A percentile compares a stretch with the other conserved stretches of the same genome.
phyloP scores from a whole-genome alignment of 2,113 vertebrate species.

The Sorex araneus region DNA sequence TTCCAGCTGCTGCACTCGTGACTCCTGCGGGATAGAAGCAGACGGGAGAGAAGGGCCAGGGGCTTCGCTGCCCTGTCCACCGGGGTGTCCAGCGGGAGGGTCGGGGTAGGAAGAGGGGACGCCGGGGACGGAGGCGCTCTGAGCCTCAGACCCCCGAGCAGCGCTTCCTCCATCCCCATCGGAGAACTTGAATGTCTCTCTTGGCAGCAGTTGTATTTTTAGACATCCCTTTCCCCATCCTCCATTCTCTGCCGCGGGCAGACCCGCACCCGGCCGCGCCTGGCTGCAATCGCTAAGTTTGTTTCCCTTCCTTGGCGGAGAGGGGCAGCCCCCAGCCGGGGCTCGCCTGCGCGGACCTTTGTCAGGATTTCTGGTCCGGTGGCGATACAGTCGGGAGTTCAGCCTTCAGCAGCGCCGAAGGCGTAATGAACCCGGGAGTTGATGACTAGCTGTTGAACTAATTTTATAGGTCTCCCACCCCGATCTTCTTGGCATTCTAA shows the following conservation, averaged over 20 bases:
- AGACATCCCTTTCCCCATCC: constrained; percentile 72
- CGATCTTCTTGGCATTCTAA: neutral
- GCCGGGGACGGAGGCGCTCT: neutral
- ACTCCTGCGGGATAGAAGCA: constrained; percentile 26
- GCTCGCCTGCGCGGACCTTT: constrained; percentile 56
- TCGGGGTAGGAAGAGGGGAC: no score
- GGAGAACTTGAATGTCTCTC: constrained; percentile 71
- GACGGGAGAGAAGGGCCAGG: neutral
- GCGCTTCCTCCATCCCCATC: constrained; percentile 63
- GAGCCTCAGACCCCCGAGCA: constrained; percentile 23
- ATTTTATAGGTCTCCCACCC: constrained; percentile 60
- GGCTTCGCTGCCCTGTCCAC: neutral
- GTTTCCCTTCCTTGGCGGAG: neutral
- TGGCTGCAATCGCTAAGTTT: constrained; percentile 68
- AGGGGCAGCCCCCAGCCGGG: constrained; percentile 22
- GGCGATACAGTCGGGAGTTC: neutral
- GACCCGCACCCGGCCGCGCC: constrained; percentile 60
- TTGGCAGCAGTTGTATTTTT: constrained; percentile 79
- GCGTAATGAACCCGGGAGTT: constrained; percentile 65
- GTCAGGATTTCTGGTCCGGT: constrained; percentile 21
- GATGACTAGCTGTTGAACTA: constrained; percentile 66
- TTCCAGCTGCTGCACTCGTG: constrained; percentile 65
- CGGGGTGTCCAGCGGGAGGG: neutral
- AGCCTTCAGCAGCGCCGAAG: constrained; percentile 40
- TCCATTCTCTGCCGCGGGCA: constrained; percentile 70